Base-by-base conservation (phyloP, 2,113 vertebrate species). In the Oplegnathus fasciatus region DNA sequence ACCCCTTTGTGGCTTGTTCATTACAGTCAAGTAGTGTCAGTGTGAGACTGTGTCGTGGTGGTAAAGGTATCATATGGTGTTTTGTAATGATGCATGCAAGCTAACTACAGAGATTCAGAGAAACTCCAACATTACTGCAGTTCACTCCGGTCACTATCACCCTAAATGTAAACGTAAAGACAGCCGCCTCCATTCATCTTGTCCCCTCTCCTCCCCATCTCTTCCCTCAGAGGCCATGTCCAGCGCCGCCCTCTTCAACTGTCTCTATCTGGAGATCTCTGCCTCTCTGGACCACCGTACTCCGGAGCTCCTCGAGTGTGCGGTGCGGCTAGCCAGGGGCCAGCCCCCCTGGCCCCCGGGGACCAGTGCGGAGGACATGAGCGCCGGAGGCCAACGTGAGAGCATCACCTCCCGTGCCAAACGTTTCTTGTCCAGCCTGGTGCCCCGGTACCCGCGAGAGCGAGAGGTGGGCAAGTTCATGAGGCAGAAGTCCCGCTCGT, bases 241-340 rank as follows among this genome's bases (percentile, higher is more conserved):
- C 86, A 95, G 96, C 58, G 96, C 97, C 1, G 94, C 94, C 72
- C 96, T 97, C 80, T 95, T 96, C 78, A 96, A 96, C 86, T 97
- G 96, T 84, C 96, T 97, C 55, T 97, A 97, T 70, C 93, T 97
- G 76, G 97, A 98, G 94, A 96, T 97, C 20, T 98, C 97, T 0
- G 97, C 97, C 22, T 97, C 96, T 2, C 94, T 98, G 90, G 97
- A 98, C 62, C 97, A 98, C 87, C 96, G 97, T 32, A 97, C 97
- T 0, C 88, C 88, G 0, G 96, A 97, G 92, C 95, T 97, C 58
- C 95, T 98, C 78, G 96, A 97, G 87, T 95, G 96, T 2, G 96
- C 93, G 0, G 97, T 98, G 74, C 94, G 97, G 73, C 94, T 97
- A 90, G 93, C 96, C 77, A 76, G 97, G 84, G 94, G 96, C 40